Base-by-base conservation (phyloP, 2,888 invertebrate species). In the Thalpophila matura region DNA sequence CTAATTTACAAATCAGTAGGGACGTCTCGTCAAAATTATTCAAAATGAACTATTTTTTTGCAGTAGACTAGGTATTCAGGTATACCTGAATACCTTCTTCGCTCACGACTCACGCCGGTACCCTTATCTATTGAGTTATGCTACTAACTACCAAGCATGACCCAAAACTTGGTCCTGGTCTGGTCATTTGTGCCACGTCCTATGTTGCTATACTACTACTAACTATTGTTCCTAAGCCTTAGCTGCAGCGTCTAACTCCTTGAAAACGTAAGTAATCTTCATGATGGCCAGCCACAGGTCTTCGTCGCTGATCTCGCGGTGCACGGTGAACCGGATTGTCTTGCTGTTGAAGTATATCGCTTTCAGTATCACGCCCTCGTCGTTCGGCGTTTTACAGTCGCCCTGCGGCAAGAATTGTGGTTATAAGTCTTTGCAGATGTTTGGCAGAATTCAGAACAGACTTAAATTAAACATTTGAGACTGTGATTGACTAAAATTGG, bases 201-300 rank as follows among this genome's bases (percentile, higher is more conserved):
- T n/a, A n/a, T n/a, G n/a, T n/a, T n/a, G n/a, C n/a, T n/a, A n/a
- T n/a, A n/a, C n/a, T n/a, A 22, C n/a, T 24, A 31, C 1, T 12
- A 20, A 2, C n/a, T 6, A 0, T 27, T 16, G 14, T 16, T n/a
- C 12, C 7, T 61, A 60, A 6, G 49, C 73, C 6, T 47, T 51
- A 12, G 56, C 64, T 4, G 79, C 74, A 10, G 85, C 84, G 63
- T 96, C 96, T 35, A 96, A 90, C 85, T 97, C 96, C 63, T 92
- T 95, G 63, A 98, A 96, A 16, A 98, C 97, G 71, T 95, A 96
- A 0, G 91, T 91, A 57, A 98, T 93, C 91, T 98, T 98, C 86
- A 96, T 95, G 77, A 97, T 96, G 58, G 97, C 96, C 58, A 96
- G 94, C 83, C 96, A 94, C 5, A 97, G 92, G 77, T 97, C 96